Conservation (phyloP, 2,113 vertebrate species). For the Morone chrysops region DNA sequence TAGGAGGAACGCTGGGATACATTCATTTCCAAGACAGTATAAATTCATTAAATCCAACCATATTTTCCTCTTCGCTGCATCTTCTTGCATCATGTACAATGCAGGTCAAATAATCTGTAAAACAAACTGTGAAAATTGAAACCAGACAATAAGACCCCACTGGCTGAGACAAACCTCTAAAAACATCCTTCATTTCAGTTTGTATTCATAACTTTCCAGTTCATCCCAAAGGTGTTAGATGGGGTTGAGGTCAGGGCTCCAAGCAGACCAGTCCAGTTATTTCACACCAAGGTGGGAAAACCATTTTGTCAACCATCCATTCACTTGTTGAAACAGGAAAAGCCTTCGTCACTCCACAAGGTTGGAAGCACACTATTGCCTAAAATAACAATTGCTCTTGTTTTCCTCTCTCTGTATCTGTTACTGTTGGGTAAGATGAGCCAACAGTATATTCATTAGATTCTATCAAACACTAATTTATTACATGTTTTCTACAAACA, state of each 20-base stretch:
- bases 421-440: not conserved
- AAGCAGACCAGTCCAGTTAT: not conserved
- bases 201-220: not conserved
- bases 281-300: not conserved
- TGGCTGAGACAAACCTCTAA: not conserved
- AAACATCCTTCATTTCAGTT: not conserved
- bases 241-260: not conserved
- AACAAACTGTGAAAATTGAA: not conserved
- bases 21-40: too few species aligned
- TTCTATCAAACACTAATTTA: not conserved
- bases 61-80: too few species aligned
- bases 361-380: not conserved
- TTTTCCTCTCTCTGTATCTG: not conserved
- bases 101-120: too few species aligned
- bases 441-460: too few species aligned
- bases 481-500: slow-evolving; percentile 7
- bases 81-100: too few species aligned
- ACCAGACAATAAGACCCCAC: not conserved
- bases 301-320: not conserved
- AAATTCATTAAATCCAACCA: too few species aligned
- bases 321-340: not conserved
- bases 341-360: too few species aligned
- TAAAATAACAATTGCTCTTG: not conserved
- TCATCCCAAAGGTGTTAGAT: not conserved
- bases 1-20: too few species aligned